A percentile compares a stretch with the other conserved stretches of the same genome.
These are phyloP conservation scores for Perca flavescens DNA, from an alignment of 2,113 vertebrate species.

Conservation along the genomic window DNA sequence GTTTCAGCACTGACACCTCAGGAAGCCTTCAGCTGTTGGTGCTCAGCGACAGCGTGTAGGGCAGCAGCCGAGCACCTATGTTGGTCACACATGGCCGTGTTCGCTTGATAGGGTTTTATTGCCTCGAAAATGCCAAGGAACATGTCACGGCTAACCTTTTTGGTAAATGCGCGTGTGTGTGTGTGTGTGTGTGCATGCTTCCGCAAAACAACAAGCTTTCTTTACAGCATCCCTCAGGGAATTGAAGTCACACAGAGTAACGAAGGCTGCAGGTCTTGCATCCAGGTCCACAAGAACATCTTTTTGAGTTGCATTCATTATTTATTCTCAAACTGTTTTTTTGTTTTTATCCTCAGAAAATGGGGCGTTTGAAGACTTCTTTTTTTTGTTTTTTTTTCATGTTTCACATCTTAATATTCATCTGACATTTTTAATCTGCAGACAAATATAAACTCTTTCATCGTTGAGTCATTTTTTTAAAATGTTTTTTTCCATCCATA, in stretches of 20 bases:
- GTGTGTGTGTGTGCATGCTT: slow-evolving; percentile 11
- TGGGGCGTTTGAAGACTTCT: background rate
- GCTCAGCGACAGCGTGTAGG: slow-evolving; percentile 6
- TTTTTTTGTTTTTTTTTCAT: background rate
- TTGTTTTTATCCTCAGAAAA: slow-evolving; percentile 9
- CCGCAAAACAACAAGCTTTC: slow-evolving; percentile 42
- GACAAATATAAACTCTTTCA: background rate
- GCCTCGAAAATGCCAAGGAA: slow-evolving; percentile 54
- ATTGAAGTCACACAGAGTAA: slow-evolving; percentile 27
- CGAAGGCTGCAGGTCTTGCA: background rate
- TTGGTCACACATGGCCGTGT: slow-evolving; percentile 52
- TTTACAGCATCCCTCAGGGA: slow-evolving; percentile 24
- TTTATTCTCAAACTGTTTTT: slow-evolving; percentile 1
- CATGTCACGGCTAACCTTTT: slow-evolving; percentile 59
- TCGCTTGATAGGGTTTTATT: slow-evolving; percentile 44
- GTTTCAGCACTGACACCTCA: background rate
- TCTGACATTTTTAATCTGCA: slow-evolving; percentile 15
- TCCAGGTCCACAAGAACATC: background rate
- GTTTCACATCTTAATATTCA: background rate
- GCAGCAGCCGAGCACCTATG: slow-evolving; percentile 22
- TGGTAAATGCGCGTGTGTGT: background rate
- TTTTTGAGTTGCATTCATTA: background rate
- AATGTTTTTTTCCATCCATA: background rate
- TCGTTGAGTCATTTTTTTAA: background rate
- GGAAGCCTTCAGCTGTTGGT: slow-evolving; percentile 38